A percentile compares a stretch with the other conserved stretches of the same genome.
These are phyloP conservation scores for Drosophila littoralis DNA, from an alignment of 1,140 invertebrate genomes.

Conservation along the genomic window DNA sequence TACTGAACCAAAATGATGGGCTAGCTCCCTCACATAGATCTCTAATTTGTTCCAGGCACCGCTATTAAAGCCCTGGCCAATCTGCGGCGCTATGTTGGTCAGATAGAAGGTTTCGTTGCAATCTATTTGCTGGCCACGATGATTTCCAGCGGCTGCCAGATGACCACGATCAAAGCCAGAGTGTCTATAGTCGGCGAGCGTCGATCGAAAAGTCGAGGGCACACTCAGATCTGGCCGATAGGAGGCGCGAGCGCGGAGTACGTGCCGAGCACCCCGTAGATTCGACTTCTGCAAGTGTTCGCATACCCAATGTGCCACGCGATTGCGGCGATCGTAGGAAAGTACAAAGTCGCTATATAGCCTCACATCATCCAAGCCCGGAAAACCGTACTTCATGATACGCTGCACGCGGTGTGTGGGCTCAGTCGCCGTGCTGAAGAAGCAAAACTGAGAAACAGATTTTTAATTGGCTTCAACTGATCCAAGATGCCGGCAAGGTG, in stretches of 20 bases:
- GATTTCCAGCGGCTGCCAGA: slow-evolving; percentile 98
- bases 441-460: slow-evolving; percentile 39
- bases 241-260: slow-evolving; percentile 89
- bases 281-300: slow-evolving; percentile 92
- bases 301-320: slow-evolving; percentile 97
- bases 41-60: slow-evolving; percentile 92
- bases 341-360: slow-evolving; percentile 96
- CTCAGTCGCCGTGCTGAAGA: slow-evolving; percentile 28
- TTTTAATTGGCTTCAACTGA: not conserved
- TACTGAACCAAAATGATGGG: slow-evolving; percentile 92
- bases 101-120: slow-evolving; percentile 95
- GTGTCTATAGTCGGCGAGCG: slow-evolving; percentile 94
- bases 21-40: slow-evolving; percentile 86
- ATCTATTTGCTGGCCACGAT: slow-evolving; percentile 90
- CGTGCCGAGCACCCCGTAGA: slow-evolving; percentile 85
- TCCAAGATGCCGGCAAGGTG: not conserved
- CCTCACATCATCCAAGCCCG: slow-evolving; percentile 93
- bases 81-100: slow-evolving; percentile 98
- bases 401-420: slow-evolving; percentile 85
- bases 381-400: slow-evolving; percentile 97
- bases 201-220: slow-evolving; percentile 91
- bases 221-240: slow-evolving; percentile 94
- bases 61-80: slow-evolving; percentile 97
- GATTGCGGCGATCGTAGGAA: slow-evolving; percentile 95
- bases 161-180: slow-evolving; percentile 98